Conservation (phyloP, 2,113 vertebrate genomes). For the Hypomesus transpacificus region DNA sequence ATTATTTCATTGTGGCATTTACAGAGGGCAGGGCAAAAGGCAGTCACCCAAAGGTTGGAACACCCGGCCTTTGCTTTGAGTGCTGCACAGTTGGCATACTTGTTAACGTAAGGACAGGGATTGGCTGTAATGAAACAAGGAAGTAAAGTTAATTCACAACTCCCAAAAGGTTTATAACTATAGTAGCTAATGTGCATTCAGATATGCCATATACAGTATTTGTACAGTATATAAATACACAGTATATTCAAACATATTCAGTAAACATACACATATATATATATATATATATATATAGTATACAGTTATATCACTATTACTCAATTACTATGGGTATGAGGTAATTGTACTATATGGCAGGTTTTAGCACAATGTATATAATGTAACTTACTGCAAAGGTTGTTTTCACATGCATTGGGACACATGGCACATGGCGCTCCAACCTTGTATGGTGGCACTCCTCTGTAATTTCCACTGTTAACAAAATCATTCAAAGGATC, state of each 20-base stretch:
- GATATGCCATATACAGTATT: too few relatives aligned
- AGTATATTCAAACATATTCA: too few relatives aligned
- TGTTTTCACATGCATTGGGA: constrained; percentile 52
- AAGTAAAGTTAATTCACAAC: neutral
- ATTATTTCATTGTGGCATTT: constrained; percentile 56
- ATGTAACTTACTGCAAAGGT: constrained; percentile 70
- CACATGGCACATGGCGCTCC: constrained; percentile 58
- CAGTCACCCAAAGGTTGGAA: neutral
- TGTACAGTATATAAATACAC: too few relatives aligned
- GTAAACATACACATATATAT: too few relatives aligned
- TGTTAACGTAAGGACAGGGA: constrained; percentile 62
- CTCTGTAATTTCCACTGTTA: constrained; percentile 64
- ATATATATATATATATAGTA: too few relatives aligned
- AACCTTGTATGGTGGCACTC: constrained; percentile 43
- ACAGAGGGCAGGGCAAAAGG: constrained; percentile 58
- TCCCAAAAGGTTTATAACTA: too few relatives aligned
- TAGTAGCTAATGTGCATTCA: too few relatives aligned
- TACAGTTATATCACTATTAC: too few relatives aligned
- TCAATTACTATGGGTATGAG: too few relatives aligned
- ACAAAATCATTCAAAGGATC: constrained; percentile 6
- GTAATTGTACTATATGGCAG: too few relatives aligned
- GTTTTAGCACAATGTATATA: neutral
- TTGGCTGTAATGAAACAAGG: constrained; percentile 52
- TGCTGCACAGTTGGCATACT: constrained; percentile 46
- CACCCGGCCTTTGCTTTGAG: constrained; percentile 32